Conservation (phyloP, 2,113 vertebrate species). For the Spermophilus dauricus region DNA sequence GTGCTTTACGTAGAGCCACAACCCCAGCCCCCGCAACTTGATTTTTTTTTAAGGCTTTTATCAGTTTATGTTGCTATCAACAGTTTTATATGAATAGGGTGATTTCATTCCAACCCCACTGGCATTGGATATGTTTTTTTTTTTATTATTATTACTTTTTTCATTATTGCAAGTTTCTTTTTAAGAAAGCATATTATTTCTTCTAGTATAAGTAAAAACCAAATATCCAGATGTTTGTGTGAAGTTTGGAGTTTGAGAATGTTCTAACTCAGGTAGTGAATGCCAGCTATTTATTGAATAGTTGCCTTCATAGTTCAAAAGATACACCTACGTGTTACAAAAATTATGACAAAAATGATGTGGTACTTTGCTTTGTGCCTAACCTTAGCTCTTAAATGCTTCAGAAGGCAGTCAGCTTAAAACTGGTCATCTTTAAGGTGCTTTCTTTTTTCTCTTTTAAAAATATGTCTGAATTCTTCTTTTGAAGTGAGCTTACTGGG, state of each 20-base stretch:
- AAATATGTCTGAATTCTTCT: constrained; percentile 62
- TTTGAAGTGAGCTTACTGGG: constrained; percentile 95
- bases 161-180: background rate
- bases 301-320: constrained; percentile 10
- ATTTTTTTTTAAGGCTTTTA: constrained; percentile 51
- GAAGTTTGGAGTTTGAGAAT: constrained; percentile 1
- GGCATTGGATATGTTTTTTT: constrained; percentile 18
- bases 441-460: background rate
- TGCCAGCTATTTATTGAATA: constrained; percentile 6
- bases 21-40: background rate
- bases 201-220: constrained; percentile 12
- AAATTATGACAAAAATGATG: background rate
- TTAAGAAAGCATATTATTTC: constrained; percentile 26
- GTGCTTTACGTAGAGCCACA: too few relatives aligned
- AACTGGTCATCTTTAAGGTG: background rate
- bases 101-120: constrained; percentile 40
- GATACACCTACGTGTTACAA: background rate
- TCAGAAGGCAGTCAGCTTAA: background rate
- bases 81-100: background rate
- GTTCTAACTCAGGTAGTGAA: constrained; percentile 7
- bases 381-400: constrained; percentile 14
- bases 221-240: background rate
- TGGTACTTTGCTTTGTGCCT: background rate
- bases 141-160: too few relatives aligned
- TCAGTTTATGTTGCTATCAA: constrained; percentile 6